Base-by-base conservation (phyloP, 92 coral and sea anemone genomes). In the Nematostella vectensis region DNA sequence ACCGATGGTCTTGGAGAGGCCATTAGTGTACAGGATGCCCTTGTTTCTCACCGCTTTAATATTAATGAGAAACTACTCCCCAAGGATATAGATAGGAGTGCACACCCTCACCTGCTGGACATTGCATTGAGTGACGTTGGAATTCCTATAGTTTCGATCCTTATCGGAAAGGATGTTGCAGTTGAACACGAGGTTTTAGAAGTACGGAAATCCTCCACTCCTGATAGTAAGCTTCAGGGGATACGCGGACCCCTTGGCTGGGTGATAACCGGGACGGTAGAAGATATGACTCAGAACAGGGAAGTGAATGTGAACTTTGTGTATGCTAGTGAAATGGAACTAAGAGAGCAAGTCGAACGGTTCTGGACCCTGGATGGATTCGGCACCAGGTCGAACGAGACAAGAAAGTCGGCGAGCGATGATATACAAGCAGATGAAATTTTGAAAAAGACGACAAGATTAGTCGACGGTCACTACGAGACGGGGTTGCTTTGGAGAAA, bases 331-430 rank as follows among this genome's bases (percentile, higher is more conserved):
- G 72, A 79, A 8, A 61, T 50, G 50, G 55, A 31, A 9, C 36
- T 79, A 1, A 53, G 65, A 27, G 53, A 72, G 0, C 80, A 72
- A 53, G 58, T 79, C 23, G 76, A 79, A 31, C 61, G 33, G 1
- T 67, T 79, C 52, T 79, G 80, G 76, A 72, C 62, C n/a, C 19
- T 68, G 4, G 87, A 80, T 47, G 69, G 45, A 4, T 57, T 55
- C 31, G 77, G 81, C 21, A 57, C 77, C 24, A 67, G 70, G 59
- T 37, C 57, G 18, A 11, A 10, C 48, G 43, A 18, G 40, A 27
- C 13, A 63, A 18, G 27, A 49, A 26, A 27, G 63, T 29, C 44
- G 25, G 57, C 73, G 3, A 47, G 70, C 40, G 73, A 63, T 38
- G 78, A 70, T 29, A 51, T 61, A 23, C 50, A 61, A n/a, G 74